These are phyloP conservation scores for Aproaerema taeniolella DNA, from an alignment of 2,888 invertebrate species.

Conservation along the genomic window DNA sequence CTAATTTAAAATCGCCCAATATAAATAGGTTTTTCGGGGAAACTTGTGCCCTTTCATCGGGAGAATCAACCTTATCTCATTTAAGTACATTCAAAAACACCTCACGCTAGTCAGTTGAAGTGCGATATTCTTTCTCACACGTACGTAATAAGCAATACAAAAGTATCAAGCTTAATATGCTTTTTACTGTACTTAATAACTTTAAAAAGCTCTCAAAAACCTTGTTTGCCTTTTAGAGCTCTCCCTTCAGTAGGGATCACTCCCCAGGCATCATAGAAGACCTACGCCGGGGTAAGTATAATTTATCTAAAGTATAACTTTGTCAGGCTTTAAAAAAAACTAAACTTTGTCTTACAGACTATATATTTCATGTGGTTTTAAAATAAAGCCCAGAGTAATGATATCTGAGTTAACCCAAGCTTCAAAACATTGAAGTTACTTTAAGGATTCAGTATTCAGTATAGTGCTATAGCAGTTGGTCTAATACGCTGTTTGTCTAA, in stretches of 20 bases:
- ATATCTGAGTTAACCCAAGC: not conserved
- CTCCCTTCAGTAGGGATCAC: conserved; percentile 19
- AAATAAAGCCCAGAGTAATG: not conserved
- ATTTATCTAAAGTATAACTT: not conserved
- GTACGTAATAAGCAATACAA: not conserved
- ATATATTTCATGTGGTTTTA: too few species aligned
- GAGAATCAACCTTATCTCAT: too few species aligned
- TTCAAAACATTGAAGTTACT: not conserved
- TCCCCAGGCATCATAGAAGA: conserved; percentile 33
- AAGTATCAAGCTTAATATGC: not conserved
- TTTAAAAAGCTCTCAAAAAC: too few species aligned
- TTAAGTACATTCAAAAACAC: too few species aligned
- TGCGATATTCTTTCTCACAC: not conserved
- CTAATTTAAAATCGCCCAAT: too few species aligned
- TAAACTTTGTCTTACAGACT: not conserved
- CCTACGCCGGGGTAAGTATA: conserved; percentile 34
- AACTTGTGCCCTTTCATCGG: too few species aligned
- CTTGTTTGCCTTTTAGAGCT: too few species aligned
- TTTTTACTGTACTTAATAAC: conserved; percentile 7
- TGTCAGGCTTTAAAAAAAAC: not conserved
- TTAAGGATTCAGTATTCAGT: not conserved
- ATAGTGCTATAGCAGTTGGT: not conserved
- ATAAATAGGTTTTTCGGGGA: too few species aligned
- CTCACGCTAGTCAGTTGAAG: not conserved
- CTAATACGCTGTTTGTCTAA: too few species aligned